Evolutionary conservation across 23 tunicate species (phyloP).

Genomic region (Styela plicata): DNA sequence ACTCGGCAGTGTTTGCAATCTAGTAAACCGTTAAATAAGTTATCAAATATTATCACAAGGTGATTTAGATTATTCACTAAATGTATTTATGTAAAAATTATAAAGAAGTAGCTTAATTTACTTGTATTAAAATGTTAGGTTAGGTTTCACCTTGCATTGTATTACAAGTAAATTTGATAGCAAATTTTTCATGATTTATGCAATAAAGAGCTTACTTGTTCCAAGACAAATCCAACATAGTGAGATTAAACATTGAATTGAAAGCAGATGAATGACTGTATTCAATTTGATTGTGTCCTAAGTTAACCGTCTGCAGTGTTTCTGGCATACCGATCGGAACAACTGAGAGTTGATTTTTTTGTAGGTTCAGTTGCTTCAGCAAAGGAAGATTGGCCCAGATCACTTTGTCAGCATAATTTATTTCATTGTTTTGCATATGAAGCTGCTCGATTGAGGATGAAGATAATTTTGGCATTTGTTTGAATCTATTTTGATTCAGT

Average conservation of each 20-base stretch:
- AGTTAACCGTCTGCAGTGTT: neutral
- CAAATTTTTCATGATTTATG: too few relatives aligned
- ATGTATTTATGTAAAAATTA: too few relatives aligned
- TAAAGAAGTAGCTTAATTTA: too few relatives aligned
- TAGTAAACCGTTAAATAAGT: too few relatives aligned
- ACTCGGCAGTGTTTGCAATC: neutral
- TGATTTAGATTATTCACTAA: too few relatives aligned
- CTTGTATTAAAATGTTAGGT: too few relatives aligned
- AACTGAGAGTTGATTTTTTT: slow-evolving; percentile 4
- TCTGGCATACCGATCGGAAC: slow-evolving; percentile 31
- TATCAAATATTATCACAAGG: neutral
- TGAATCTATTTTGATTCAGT: neutral
- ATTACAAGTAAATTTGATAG: too few relatives aligned
- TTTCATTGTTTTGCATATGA: neutral
- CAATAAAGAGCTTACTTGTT: slow-evolving; percentile 53
- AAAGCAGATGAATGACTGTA: slow-evolving; percentile 23
- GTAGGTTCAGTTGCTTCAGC: slow-evolving; percentile 15
- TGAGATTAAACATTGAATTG: slow-evolving; percentile 15
- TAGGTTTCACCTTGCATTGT: too few relatives aligned
- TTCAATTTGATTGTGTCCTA: slow-evolving; percentile 27
- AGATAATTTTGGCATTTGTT: neutral
- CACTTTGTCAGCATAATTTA: neutral
- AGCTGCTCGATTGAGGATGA: slow-evolving; percentile 10
- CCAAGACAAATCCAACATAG: slow-evolving; percentile 1
- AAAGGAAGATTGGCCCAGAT: slow-evolving; percentile 7